These are phyloP conservation scores for Bradypus variegatus DNA, from an alignment of 2,797 vertebrate genomes.

Conservation along the genomic window DNA sequence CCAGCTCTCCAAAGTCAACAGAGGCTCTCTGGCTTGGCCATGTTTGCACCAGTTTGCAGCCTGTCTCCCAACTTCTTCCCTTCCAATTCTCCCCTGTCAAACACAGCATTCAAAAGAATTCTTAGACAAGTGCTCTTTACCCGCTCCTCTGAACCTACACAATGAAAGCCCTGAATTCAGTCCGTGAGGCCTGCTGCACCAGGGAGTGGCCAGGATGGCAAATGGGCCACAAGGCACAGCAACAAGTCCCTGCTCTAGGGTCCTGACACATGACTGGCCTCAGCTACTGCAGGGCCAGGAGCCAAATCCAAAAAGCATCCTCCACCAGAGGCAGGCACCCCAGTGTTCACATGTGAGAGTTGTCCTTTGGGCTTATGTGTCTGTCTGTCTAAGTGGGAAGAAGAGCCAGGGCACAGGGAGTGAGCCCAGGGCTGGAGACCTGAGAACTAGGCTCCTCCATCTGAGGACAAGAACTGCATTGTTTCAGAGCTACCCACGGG, in stretches of 20 bases:
- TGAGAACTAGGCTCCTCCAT: background rate
- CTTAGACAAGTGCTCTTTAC: background rate
- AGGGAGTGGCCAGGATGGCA: background rate
- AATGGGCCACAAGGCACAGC: fast-evolving
- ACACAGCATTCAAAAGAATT: background rate
- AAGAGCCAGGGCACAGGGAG: background rate
- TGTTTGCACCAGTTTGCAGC: background rate
- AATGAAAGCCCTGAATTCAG: background rate
- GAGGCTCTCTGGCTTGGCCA: background rate
- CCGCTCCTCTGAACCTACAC: background rate
- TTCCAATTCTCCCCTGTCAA: background rate
- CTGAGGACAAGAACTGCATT: background rate
- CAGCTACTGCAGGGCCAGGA: background rate
- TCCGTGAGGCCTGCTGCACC: background rate
- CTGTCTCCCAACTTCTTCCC: background rate
- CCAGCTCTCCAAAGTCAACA: background rate
- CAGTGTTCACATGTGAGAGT: fast-evolving
- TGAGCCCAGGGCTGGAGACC: constrained; percentile 15
- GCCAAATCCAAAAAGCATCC: background rate
- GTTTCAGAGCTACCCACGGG: background rate
- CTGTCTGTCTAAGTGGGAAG: background rate
- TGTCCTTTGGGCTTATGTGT: background rate
- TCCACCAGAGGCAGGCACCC: background rate
- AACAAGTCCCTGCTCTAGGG: background rate
- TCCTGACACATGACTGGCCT: background rate